A percentile compares a stretch with the other conserved stretches of the same genome.
phyloP scores from a whole-genome alignment of 1,140 invertebrate species.

The Thaumetopoea pityocampa region DNA sequence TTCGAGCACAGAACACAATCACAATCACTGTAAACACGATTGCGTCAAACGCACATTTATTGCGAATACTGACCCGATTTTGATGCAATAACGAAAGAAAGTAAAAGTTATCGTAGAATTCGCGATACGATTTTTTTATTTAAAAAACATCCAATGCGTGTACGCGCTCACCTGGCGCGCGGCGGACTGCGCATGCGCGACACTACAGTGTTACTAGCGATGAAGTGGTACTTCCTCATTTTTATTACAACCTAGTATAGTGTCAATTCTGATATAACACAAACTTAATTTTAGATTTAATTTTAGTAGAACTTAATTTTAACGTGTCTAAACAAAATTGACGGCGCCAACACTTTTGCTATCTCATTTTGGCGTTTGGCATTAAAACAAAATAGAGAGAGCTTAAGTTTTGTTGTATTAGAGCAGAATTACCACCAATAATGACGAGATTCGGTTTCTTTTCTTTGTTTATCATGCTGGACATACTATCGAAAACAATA shows the following conservation, averaged over 20 bases:
- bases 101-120: slow-evolving; percentile 47
- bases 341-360: no score
- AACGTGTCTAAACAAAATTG: no score
- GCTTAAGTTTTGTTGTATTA: no score
- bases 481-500: no score
- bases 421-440: no score
- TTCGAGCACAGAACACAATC: slow-evolving; percentile 6
- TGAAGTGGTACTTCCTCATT: not conserved
- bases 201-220: slow-evolving; percentile 1
- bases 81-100: slow-evolving; percentile 40
- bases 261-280: no score
- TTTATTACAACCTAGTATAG: not conserved
- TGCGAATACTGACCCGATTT: slow-evolving; percentile 14
- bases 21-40: slow-evolving; percentile 9
- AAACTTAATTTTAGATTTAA: no score
- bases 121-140: slow-evolving; percentile 40
- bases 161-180: slow-evolving; percentile 47
- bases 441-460: no score
- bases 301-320: no score
- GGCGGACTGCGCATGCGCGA: slow-evolving; percentile 28
- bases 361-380: no score
- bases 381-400: no score
- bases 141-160: slow-evolving; percentile 35
- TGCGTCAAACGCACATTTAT: slow-evolving; percentile 13
- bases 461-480: no score